Base-by-base conservation (phyloP, 2,113 vertebrate genomes). In the Cyprinodon brontotheroides region DNA sequence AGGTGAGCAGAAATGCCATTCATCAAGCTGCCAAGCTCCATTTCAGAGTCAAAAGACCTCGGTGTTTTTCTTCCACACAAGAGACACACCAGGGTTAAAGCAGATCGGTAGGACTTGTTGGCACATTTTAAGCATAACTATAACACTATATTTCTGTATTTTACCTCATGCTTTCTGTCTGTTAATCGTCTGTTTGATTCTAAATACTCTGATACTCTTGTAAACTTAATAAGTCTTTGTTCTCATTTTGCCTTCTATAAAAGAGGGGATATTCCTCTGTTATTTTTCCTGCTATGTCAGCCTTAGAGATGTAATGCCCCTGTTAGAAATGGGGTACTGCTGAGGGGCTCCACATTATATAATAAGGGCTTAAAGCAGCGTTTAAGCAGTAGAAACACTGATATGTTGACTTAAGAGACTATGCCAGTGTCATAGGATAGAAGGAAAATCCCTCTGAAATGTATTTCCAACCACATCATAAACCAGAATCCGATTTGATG, bases 1-100 rank as follows among this genome's bases (percentile, higher is more conserved):
- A 90, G 86, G 86, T 90, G 84, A 86, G 77, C 71, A 79, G 86
- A 69, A 81, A 84, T 79, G 64, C 79, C 81, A 89, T 90, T 81
- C 84, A 91, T 91, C 90, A 90, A 85, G 53, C 82, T 90, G 91
- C 85, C 82, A 85, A 11, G 11, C 10, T 59, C 75, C 45, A n/a
- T 77, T 80, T 61, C 66, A 77, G 70, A 45, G 66, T 85, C 71
- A 72, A 82, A 66, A 43, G 63, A 36, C 38, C 39, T 73, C 73
- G n/a, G 50, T 41, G 59, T 81, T 39, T 0, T 14, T 59, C 72
- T 36, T 39, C 53, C 17, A n/a, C 63, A 70, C 69, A 65, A 22
- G 45, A 57, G 61, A 72, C 68, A 29, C 43, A 45, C 43, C 9
- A 45, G 43, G 9, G 43, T 9, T 45, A 45, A 45, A 45, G 43